Base-by-base conservation (phyloP, 2,113 vertebrate species). In the Fulmarus glacialis region DNA sequence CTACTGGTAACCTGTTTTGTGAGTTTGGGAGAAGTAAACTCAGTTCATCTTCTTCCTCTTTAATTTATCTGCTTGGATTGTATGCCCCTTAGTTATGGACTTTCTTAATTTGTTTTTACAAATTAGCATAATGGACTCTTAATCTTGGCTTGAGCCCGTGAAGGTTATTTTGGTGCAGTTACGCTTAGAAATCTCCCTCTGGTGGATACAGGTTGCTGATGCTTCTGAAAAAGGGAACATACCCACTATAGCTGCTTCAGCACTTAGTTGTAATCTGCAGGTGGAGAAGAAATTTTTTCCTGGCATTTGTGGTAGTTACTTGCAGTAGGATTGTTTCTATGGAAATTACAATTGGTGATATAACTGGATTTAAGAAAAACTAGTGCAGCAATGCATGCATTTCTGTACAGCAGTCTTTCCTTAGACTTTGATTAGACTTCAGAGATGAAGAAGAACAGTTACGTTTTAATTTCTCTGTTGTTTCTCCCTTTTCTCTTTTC, bases 141-240 rank as follows among this genome's bases (percentile, higher is more conserved):
- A 88, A 88, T 95, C 52, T 95, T 91, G 64, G 47, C 12, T 72
- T 87, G 70, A 77, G 73, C 84, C 27, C 0, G 0, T 20, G 62
- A 45, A 73, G 56, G 36, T 73, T 77, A 47, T 64, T 80, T 95
- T 90, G 53, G 42, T 70, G 63, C 45, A 58, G 22, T 68, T 73
- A 66, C 3, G 24, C 45, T 88, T 83, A 30, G 40, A 82, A 95
- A 95, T 86, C 95, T 95, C 95, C 86, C 84, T 85, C 93, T 97
- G 93, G 56, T 96, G 90, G 90, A 60, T 82, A 64, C 58, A 67
- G 27, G 50, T 62, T n/a, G 58, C n/a, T 78, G 71, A 55, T 90
- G 47, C 58, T 86, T 79, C 64, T 56, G 40, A 19, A 64, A 60
- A 52, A 43, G 8, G 43, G 18, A 77, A 45, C 1, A 1, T 34